phyloP scores from a whole-genome alignment of 2,888 invertebrate species.

The Hirtodrosophila cameraria region DNA sequence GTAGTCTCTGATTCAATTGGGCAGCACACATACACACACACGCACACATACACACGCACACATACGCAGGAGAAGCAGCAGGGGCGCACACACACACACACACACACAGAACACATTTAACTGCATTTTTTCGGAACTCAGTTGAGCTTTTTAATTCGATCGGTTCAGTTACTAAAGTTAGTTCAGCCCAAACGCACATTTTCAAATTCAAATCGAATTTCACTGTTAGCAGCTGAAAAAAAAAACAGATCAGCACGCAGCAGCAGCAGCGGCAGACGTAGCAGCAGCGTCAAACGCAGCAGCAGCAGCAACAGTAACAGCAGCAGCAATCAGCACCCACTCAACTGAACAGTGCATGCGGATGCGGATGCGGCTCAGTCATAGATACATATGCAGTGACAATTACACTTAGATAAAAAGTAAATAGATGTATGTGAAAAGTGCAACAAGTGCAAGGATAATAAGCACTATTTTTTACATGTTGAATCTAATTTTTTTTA shows the following conservation, averaged over 20 bases:
- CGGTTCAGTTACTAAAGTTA: conserved; percentile 83
- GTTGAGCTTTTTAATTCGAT: conserved; percentile 85
- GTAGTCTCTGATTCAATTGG: conserved; percentile 83
- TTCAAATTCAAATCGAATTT: conserved; percentile 48
- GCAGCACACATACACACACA: conserved; percentile 63
- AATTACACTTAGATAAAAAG: no score
- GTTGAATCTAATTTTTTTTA: no score
- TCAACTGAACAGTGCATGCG: no score
- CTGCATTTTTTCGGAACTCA: conserved; percentile 84
- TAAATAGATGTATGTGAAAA: conserved; percentile 14
- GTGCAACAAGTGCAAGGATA: conserved; percentile 44
- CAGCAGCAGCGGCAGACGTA: conserved; percentile 20
- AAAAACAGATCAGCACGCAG: conserved; percentile 13
- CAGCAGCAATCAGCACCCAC: no score
- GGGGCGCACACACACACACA: conserved; percentile 27
- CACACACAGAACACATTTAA: conserved; percentile 61
- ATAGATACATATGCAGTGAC: no score
- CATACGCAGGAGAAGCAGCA: conserved; percentile 23
- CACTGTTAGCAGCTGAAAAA: conserved; percentile 23
- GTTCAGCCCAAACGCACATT: conserved; percentile 79
- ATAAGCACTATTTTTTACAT: background rate
- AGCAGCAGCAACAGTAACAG: no score
- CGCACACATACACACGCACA: conserved; percentile 17
- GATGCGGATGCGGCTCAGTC: conserved; percentile 27
- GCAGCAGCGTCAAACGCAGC: no score